A percentile compares a stretch with the other conserved stretches of the same genome.
These are phyloP conservation scores for Auanema sp. DNA, from an alignment of 2,888 invertebrate species.

Conservation along the genomic window DNA sequence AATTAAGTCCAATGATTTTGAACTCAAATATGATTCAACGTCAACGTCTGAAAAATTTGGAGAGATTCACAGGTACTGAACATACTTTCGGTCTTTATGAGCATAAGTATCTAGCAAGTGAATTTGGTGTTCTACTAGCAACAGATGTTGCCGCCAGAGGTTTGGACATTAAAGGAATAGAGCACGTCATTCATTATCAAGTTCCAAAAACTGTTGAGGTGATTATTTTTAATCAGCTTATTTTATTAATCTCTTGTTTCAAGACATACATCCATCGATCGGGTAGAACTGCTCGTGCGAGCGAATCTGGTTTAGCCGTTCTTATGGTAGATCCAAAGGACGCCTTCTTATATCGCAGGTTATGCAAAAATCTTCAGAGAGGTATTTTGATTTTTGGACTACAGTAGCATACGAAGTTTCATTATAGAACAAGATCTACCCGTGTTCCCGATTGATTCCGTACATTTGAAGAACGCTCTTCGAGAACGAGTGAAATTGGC, in stretches of 20 bases:
- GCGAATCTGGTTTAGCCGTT: constrained; percentile 84
- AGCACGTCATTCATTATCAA: constrained; percentile 95
- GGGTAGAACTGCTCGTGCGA: constrained; percentile 90
- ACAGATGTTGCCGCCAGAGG: constrained; percentile 98
- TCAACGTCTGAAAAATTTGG: constrained; percentile 88
- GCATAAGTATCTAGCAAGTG: constrained; percentile 60
- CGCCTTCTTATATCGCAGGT: constrained; percentile 75
- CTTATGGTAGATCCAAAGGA: constrained; percentile 88
- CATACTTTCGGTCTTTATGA: too few relatives aligned
- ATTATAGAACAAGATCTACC: constrained; percentile 70
- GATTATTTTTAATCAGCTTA: neutral
- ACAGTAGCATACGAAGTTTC: constrained; percentile 25
- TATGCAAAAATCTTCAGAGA: constrained; percentile 82
- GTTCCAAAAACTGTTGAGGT: constrained; percentile 90
- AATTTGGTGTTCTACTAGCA: constrained; percentile 78
- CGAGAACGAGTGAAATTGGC: constrained; percentile 76
- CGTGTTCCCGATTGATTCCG: constrained; percentile 76
- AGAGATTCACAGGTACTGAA: constrained; percentile 71
- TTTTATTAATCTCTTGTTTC: constrained; percentile 8
- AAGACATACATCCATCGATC: constrained; percentile 92
- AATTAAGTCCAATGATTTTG: constrained; percentile 70
- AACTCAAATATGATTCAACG: constrained; percentile 83
- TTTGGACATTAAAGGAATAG: constrained; percentile 86
- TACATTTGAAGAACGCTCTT: constrained; percentile 69
- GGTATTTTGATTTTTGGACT: constrained; percentile 69